A percentile compares a stretch with the other conserved stretches of the same genome.
Conservation (phyloP, 2,888 invertebrate species). For the Drosophila quasianomalipes region DNA sequence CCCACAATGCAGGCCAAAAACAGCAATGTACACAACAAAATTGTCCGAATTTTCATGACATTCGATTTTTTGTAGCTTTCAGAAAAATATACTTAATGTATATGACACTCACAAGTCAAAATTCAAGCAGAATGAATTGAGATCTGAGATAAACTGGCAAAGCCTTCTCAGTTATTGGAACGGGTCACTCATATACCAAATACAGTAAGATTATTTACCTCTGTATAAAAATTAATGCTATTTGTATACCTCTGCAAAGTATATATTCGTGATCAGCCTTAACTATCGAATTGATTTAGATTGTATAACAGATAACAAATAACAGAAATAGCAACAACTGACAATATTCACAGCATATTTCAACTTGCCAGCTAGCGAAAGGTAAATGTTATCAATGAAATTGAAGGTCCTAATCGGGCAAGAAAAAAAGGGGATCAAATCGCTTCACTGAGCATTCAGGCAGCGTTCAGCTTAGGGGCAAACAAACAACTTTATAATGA, state of each 20-base stretch:
- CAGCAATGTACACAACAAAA: neutral
- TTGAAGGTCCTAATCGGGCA: neutral
- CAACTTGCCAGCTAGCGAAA: neutral
- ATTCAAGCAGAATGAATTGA: neutral
- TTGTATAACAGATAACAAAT: neutral
- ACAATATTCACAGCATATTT: constrained; percentile 1
- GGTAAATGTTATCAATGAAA: constrained; percentile 2
- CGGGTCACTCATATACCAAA: no score
- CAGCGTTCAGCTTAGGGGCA: neutral
- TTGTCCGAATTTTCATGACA: neutral
- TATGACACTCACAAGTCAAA: neutral
- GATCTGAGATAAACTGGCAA: neutral
- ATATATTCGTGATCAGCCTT: neutral
- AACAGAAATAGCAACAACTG: neutral
- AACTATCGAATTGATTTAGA: neutral
- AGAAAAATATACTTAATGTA: neutral
- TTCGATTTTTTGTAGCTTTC: neutral
- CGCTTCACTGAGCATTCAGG: constrained; percentile 8
- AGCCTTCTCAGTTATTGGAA: neutral
- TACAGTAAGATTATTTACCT: neutral
- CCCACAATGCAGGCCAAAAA: neutral
- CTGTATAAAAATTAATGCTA: no score
- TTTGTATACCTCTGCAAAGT: neutral
- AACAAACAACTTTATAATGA: constrained; percentile 9
- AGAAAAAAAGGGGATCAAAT: neutral